Evolutionary conservation across 2,113 vertebrate genomes (phyloP).

Genomic region (Condylura cristata): DNA sequence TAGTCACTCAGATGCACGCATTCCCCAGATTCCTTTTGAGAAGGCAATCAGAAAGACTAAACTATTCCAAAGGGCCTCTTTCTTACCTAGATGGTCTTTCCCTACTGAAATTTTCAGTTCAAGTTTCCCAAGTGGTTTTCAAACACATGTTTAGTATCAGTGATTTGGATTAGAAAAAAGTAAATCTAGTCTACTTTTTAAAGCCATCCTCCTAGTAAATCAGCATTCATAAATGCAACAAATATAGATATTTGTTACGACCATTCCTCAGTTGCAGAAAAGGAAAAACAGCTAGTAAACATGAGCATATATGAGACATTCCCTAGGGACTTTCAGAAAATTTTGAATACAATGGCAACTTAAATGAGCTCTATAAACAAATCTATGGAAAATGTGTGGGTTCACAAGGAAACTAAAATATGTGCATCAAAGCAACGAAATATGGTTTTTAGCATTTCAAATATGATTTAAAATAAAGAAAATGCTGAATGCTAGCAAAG

Average conservation of each 20-base stretch:
- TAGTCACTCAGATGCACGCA: not conserved
- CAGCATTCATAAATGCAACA: constrained; percentile 16
- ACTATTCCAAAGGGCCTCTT: constrained; percentile 38
- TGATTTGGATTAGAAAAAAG: constrained; percentile 42
- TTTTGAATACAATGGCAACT: not conserved
- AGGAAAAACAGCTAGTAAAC: not conserved
- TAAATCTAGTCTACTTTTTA: constrained; percentile 14
- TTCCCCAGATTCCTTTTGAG: constrained; percentile 57
- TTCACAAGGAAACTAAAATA: not conserved
- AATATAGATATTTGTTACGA: not conserved
- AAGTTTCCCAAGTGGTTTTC: constrained; percentile 52
- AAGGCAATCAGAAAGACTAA: not conserved
- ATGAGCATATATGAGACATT: not conserved
- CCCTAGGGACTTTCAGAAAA: not conserved
- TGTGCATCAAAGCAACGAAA: not conserved
- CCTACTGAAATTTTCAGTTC: constrained; percentile 46
- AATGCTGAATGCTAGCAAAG: not conserved
- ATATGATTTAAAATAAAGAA: constrained; percentile 18
- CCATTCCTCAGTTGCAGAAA: constrained; percentile 21
- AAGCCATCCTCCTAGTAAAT: constrained; percentile 20
- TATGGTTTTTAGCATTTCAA: not conserved
- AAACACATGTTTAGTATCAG: constrained; percentile 9
- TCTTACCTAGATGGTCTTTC: constrained; percentile 28
- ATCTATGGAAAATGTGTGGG: not conserved
- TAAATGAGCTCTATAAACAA: not conserved